Evolutionary conservation across 2,888 invertebrate genomes (phyloP), one percentile per base, ranked within the genome.

Genomic region (Parasteatoda lunata): DNA sequence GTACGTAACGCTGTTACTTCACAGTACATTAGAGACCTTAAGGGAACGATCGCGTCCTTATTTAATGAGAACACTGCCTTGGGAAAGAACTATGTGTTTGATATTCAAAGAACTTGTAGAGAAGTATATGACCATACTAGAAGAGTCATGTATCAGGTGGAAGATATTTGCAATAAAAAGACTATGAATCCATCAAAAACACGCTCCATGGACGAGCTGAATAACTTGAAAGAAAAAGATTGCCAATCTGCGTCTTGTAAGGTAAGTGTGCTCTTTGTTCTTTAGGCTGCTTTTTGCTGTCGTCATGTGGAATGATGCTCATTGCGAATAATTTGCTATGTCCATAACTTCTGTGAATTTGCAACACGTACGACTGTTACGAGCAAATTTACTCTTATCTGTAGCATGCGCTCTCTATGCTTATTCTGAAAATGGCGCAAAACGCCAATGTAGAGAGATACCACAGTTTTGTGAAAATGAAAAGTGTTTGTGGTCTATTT

Each of bases 91-190:
- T 97, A 97, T 92, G 96, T 97, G 89, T 97, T 97, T 92, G 97
- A 97, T 93, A 97, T 97, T 90, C 94, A 95, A 79, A 94, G 96
- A 90, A 97, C 97, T 66, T 96, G 96, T 90, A 94, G 96, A 89
- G 97, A 97, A 93, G 96, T 97, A 77, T 96, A 97, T 92, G 97
- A 97, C 93, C 95, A 96, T 91, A 96, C 96, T 0, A 93, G 96
- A 1, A 93, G 97, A 84, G 95, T 95, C 48, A 93, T 96, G 83
- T 96, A 95, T 90, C 93, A 93, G 54, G 92, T 92, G 48, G 93
- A 89, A 51, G 77, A 71, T 3, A 68, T 49, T 6, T 65, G 69
- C 5, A 64, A 52, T 48, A 52, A 52, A 7, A 48, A 77, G 15
- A 69, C 72, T 30, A 5, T 59, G 1, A 65, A 51, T 13, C 49